phyloP scores from a whole-genome alignment of 1,140 invertebrate species.

The Pseudachorutes palmiensis region DNA sequence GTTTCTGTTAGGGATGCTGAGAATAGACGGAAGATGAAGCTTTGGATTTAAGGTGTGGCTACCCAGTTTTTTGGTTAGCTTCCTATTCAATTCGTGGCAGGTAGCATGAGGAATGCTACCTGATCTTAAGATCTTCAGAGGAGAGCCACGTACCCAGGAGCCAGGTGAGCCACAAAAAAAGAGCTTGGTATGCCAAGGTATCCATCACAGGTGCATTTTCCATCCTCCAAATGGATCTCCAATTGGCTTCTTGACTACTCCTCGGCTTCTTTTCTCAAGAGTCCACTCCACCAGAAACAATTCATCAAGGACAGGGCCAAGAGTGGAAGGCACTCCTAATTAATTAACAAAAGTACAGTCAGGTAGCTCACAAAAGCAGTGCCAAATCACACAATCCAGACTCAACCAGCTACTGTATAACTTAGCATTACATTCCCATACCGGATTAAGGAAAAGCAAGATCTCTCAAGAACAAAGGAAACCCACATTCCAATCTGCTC shows the following conservation, averaged over 20 bases:
- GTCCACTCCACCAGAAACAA: constrained; percentile 1
- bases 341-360: background rate
- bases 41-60: background rate
- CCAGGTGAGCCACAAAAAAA: background rate
- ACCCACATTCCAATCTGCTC: too few species aligned
- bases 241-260: background rate
- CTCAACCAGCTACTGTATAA: background rate
- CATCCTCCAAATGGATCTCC: background rate
- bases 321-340: background rate
- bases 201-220: background rate
- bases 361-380: background rate
- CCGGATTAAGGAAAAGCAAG: too few species aligned
- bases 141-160: background rate
- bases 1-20: too few species aligned
- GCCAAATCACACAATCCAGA: too few species aligned
- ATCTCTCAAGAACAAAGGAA: too few species aligned
- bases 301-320: constrained; percentile 10
- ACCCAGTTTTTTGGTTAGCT: background rate
- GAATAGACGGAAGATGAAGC: background rate
- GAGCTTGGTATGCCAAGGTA: background rate
- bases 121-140: background rate
- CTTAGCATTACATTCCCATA: too few species aligned
- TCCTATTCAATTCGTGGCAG: constrained; percentile 3
- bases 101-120: constrained; percentile 8
- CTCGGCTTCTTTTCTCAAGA: background rate